These are phyloP conservation scores for Malurus leucopterus DNA, from an alignment of 2,797 vertebrate genomes.

Conservation along the genomic window DNA sequence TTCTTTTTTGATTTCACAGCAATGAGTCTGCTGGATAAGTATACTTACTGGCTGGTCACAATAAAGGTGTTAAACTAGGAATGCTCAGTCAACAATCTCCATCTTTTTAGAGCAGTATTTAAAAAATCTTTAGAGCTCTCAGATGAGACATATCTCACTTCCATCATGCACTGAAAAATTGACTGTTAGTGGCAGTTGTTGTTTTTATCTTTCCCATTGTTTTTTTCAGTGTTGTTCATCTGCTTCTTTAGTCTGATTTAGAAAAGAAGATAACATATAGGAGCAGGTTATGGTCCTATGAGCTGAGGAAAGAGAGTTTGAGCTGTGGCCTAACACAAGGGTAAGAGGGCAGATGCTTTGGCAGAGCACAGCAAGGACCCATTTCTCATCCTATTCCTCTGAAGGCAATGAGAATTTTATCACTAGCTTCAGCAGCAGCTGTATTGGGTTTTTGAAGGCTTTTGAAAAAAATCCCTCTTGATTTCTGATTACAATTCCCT, in stretches of 20 bases:
- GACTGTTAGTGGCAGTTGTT: conserved; percentile 3
- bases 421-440: background rate
- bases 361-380: background rate
- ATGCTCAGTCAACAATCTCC: background rate
- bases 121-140: background rate
- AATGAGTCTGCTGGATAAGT: conserved; percentile 17
- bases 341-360: background rate
- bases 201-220: conserved; percentile 12
- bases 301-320: background rate
- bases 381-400: background rate
- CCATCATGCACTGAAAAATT: background rate
- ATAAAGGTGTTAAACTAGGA: background rate
- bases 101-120: background rate
- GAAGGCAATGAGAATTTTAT: background rate
- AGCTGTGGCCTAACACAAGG: background rate
- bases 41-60: background rate
- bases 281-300: background rate
- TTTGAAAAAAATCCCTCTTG: conserved; percentile 1
- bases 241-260: background rate
- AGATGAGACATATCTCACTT: background rate
- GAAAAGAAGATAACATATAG: background rate
- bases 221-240: background rate
- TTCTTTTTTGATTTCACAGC: background rate
- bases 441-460: background rate
- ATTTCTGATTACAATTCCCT: background rate